A percentile compares a stretch with the other conserved stretches of the same genome.
Evolutionary conservation across 2,888 invertebrate species (phyloP).

Genomic region (Epicampocera succincta): DNA sequence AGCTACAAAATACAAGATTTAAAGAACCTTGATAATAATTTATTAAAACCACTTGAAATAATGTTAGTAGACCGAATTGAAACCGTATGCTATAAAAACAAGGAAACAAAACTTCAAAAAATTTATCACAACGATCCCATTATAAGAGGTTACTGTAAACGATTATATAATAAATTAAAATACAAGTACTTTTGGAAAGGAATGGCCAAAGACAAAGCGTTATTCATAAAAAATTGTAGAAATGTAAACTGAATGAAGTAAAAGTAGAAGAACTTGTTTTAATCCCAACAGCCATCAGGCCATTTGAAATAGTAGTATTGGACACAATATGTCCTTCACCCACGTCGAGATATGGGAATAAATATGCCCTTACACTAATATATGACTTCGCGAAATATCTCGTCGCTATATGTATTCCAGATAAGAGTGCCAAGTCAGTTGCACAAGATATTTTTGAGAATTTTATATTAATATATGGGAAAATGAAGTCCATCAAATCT

Average conservation of each 20-base stretch:
- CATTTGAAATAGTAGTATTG: conserved; percentile 64
- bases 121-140: too few species aligned
- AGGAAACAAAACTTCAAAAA: too few species aligned
- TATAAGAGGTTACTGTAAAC: conserved; percentile 26
- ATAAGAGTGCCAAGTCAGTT: conserved; percentile 71
- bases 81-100: not conserved
- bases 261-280: conserved; percentile 25
- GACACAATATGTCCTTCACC: conserved; percentile 69
- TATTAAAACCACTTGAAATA: not conserved
- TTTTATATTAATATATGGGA: conserved; percentile 67
- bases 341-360: conserved; percentile 53
- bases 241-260: conserved; percentile 60
- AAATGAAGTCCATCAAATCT: conserved; percentile 58
- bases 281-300: conserved; percentile 39
- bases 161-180: conserved; percentile 49
- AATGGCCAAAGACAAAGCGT: conserved; percentile 32
- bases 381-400: conserved; percentile 62
- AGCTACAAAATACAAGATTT: not conserved
- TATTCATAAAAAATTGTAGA: conserved; percentile 38
- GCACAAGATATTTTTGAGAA: conserved; percentile 68
- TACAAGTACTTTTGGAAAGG: conserved; percentile 58
- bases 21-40: not conserved
- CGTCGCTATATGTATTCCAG: conserved; percentile 56
- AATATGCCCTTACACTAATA: conserved; percentile 55
- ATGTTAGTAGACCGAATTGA: not conserved